Conservation (phyloP, 2,113 vertebrate genomes). For the Drymodes brunneopygia region DNA sequence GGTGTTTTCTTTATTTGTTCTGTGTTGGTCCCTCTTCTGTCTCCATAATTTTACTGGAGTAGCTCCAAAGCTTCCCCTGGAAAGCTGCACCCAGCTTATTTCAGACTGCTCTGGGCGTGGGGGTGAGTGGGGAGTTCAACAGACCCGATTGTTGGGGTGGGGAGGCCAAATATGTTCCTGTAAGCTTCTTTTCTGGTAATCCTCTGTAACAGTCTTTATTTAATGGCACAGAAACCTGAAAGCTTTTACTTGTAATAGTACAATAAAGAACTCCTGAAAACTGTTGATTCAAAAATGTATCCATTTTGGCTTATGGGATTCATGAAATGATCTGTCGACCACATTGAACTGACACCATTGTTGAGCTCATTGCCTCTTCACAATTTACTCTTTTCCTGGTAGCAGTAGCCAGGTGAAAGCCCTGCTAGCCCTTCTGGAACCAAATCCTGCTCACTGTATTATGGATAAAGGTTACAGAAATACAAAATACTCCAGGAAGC, state of each 20-base stretch:
- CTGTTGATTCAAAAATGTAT: background rate
- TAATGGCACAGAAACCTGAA: background rate
- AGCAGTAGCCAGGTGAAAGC: background rate
- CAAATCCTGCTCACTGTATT: background rate
- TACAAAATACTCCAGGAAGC: background rate
- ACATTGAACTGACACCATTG: background rate
- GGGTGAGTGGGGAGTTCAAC: background rate
- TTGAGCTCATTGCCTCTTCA: background rate
- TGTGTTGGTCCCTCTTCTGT: background rate
- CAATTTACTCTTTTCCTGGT: background rate
- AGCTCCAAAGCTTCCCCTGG: background rate
- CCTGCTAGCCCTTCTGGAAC: background rate
- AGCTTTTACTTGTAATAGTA: background rate
- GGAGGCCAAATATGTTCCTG: background rate
- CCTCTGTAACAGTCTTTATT: background rate
- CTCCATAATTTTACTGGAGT: background rate
- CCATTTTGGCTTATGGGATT: background rate
- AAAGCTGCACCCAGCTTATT: background rate
- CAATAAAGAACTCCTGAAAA: background rate
- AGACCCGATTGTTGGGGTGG: accelerated
- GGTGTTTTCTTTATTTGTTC: background rate
- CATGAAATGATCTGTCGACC: background rate
- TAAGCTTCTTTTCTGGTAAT: background rate
- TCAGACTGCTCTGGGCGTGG: background rate
- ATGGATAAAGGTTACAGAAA: background rate